Conservation (phyloP, 64 coral and sea anemone genomes). For the Actinia equina region DNA sequence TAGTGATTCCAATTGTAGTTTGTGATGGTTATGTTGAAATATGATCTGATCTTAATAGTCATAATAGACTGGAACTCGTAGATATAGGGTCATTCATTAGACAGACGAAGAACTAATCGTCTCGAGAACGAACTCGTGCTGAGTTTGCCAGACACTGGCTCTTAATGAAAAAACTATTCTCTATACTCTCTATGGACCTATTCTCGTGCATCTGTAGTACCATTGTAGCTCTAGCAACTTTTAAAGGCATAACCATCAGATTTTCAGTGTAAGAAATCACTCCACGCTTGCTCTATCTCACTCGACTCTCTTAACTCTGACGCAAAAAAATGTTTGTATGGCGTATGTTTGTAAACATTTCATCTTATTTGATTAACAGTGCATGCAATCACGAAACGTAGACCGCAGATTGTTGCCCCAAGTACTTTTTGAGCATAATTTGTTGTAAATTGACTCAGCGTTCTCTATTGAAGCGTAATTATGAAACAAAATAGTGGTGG, state of each 20-base stretch:
- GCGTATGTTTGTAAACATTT: neutral
- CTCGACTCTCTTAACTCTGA: neutral
- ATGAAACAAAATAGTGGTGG: too few relatives aligned
- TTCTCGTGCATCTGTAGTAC: neutral
- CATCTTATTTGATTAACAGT: neutral
- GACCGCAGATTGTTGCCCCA: too few relatives aligned
- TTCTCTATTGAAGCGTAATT: too few relatives aligned
- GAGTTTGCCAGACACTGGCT: neutral
- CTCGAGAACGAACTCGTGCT: neutral
- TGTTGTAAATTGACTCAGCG: too few relatives aligned
- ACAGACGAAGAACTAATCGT: neutral
- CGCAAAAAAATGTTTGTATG: neutral
- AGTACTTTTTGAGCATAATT: too few relatives aligned
- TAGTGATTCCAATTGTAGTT: neutral
- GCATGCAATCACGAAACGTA: neutral
- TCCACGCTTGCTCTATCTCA: neutral
- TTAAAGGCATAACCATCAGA: neutral
- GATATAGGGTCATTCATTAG: constrained; percentile 2
- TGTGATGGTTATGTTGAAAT: neutral
- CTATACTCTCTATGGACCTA: neutral
- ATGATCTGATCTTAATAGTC: neutral
- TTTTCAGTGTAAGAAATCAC: neutral
- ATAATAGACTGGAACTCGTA: neutral
- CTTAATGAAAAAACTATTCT: too few relatives aligned
- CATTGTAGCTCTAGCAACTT: neutral